Conservation (phyloP, 2,797 vertebrate genomes). For the Sebastes dallii region DNA sequence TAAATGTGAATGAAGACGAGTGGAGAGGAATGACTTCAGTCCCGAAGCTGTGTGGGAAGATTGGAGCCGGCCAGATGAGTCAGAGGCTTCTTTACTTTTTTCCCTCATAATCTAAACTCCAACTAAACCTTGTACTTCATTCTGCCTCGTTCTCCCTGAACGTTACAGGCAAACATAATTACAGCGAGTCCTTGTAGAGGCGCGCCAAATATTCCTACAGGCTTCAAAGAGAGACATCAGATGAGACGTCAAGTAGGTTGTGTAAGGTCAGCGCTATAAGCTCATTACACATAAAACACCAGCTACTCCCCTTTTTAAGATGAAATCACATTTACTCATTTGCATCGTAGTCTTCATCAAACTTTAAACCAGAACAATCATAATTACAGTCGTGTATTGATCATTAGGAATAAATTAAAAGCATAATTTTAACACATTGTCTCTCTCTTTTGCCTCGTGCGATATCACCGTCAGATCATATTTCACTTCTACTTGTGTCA, state of each 20-base stretch:
- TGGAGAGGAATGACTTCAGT: not conserved
- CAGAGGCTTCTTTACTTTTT: slow-evolving; percentile 31
- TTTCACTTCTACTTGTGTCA: slow-evolving; percentile 35
- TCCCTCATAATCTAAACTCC: slow-evolving; percentile 27
- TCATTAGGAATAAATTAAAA: not conserved
- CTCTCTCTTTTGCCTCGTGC: not conserved
- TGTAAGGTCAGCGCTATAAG: not conserved
- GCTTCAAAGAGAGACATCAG: slow-evolving; percentile 33
- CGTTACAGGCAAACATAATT: slow-evolving; percentile 39
- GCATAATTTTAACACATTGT: not conserved
- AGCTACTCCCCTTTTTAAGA: not conserved
- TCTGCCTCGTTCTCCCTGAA: slow-evolving; percentile 1
- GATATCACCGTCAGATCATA: slow-evolving; percentile 3
- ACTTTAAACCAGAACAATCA: not conserved
- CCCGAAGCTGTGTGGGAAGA: slow-evolving; percentile 39
- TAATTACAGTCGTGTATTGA: not conserved
- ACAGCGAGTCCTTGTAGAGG: slow-evolving; percentile 31
- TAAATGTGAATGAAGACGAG: slow-evolving; percentile 15
- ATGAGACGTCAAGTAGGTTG: slow-evolving; percentile 26
- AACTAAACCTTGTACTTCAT: slow-evolving; percentile 18
- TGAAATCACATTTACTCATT: not conserved
- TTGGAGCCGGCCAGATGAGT: slow-evolving; percentile 40
- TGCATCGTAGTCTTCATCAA: not conserved
- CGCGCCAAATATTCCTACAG: slow-evolving; percentile 11
- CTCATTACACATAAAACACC: slow-evolving; percentile 11